Percentiles rank a stretch among this genome's conserved stretches.
Conservation (phyloP, 2,797 vertebrate species). For the Coilia nasus region DNA sequence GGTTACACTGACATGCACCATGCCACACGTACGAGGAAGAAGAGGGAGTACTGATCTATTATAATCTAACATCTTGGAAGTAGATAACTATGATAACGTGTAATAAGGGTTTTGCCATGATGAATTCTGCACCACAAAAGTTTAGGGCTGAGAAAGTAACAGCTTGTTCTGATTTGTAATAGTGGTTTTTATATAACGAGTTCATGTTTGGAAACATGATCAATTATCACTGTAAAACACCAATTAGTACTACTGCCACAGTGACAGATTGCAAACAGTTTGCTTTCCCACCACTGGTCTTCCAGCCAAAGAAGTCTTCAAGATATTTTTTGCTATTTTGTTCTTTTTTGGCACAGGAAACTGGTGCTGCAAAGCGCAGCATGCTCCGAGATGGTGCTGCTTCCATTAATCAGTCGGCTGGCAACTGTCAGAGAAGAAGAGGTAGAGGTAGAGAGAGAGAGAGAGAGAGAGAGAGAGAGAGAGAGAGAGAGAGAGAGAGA, state of each 20-base stretch:
- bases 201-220: background rate
- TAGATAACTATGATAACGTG: no score
- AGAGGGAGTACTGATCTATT: no score
- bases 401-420: background rate
- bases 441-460: no score
- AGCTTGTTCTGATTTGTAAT: background rate
- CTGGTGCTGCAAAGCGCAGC: background rate
- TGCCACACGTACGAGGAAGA: no score
- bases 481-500: no score
- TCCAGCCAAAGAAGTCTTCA: background rate
- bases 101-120: no score
- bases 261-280: background rate
- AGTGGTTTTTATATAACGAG: background rate
- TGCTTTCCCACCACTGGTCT: background rate
- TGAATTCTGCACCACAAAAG: no score
- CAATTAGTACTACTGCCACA: background rate
- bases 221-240: background rate
- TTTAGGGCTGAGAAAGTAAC: background rate
- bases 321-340: background rate
- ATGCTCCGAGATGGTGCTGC: background rate
- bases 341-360: background rate
- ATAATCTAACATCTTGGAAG: no score
- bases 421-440: slow-evolving; percentile 2
- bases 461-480: no score
- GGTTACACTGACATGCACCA: no score